These are phyloP conservation scores for Labrus mixtus DNA, from an alignment of 2,113 vertebrate species.

Conservation along the genomic window DNA sequence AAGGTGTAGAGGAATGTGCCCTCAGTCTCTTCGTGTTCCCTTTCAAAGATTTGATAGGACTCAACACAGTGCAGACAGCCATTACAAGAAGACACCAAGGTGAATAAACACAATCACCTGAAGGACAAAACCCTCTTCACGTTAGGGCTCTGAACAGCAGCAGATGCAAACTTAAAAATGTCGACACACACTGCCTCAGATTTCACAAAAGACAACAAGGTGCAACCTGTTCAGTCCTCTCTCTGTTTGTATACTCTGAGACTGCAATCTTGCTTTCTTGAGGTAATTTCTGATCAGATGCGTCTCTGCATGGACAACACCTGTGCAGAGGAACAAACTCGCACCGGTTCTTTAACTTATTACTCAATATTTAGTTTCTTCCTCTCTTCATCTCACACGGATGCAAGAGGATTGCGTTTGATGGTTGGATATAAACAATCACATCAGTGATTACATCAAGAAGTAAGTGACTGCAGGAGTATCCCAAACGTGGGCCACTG, in stretches of 20 bases:
- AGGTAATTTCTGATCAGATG: slow-evolving; percentile 72
- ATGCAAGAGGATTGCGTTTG: slow-evolving; percentile 15
- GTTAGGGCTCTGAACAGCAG: slow-evolving; percentile 37
- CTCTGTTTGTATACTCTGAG: slow-evolving; percentile 70
- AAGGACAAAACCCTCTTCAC: slow-evolving; percentile 17
- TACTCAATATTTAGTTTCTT: neutral
- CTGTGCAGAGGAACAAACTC: neutral
- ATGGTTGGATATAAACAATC: slow-evolving; percentile 32
- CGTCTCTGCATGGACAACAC: neutral
- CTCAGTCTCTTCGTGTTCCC: slow-evolving; percentile 36
- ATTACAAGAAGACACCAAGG: slow-evolving; percentile 25
- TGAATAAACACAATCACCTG: slow-evolving; percentile 18
- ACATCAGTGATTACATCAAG: slow-evolving; percentile 75
- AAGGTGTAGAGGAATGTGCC: slow-evolving; percentile 56
- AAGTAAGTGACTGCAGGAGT: slow-evolving; percentile 71
- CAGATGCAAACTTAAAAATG: slow-evolving; percentile 73
- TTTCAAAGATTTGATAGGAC: slow-evolving; percentile 18
- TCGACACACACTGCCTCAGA: slow-evolving; percentile 62
- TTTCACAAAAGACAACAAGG: slow-evolving; percentile 71
- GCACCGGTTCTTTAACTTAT: neutral
- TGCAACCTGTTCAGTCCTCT: slow-evolving; percentile 55
- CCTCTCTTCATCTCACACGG: slow-evolving; percentile 11
- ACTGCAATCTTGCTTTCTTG: slow-evolving; percentile 65
- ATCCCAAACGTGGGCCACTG: slow-evolving; percentile 66
- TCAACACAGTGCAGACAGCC: slow-evolving; percentile 44